These are phyloP conservation scores for Thunnus albacares DNA, from an alignment of 2,797 vertebrate species.

Conservation along the genomic window DNA sequence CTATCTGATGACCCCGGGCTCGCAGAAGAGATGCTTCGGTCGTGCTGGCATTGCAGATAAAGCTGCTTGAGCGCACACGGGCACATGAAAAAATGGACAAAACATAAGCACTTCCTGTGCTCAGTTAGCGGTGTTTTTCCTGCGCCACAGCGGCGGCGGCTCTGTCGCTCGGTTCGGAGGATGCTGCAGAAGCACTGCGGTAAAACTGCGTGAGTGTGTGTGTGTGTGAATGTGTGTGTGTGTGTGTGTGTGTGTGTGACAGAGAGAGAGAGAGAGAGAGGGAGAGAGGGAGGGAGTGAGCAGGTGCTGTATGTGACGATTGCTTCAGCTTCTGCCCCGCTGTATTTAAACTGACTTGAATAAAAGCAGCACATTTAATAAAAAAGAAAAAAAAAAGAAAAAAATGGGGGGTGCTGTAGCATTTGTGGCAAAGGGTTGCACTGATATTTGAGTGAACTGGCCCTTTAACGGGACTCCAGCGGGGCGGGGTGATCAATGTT, in stretches of 20 bases:
- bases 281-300: neutral
- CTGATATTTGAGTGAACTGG: conserved; percentile 4
- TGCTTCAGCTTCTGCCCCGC: neutral
- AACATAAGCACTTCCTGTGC: conserved; percentile 10
- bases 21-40: conserved; percentile 46
- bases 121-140: conserved; percentile 11
- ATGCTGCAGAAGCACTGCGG: conserved; percentile 83
- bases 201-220: conserved; percentile 56
- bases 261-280: no score
- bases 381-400: neutral
- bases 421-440: no score
- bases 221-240: neutral
- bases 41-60: conserved; percentile 55
- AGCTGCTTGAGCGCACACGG: conserved; percentile 18
- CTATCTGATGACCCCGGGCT: conserved; percentile 60
- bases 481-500: conserved; percentile 17
- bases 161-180: conserved; percentile 47
- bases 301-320: conserved; percentile 24
- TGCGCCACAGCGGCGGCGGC: conserved; percentile 64
- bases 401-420: no score
- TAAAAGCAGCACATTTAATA: neutral
- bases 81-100: conserved; percentile 12
- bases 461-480: conserved; percentile 59
- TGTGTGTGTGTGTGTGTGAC: neutral
- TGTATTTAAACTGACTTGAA: neutral